These are phyloP conservation scores for Lichenostomus cassidix DNA, from an alignment of 2,113 vertebrate species.

Conservation along the genomic window DNA sequence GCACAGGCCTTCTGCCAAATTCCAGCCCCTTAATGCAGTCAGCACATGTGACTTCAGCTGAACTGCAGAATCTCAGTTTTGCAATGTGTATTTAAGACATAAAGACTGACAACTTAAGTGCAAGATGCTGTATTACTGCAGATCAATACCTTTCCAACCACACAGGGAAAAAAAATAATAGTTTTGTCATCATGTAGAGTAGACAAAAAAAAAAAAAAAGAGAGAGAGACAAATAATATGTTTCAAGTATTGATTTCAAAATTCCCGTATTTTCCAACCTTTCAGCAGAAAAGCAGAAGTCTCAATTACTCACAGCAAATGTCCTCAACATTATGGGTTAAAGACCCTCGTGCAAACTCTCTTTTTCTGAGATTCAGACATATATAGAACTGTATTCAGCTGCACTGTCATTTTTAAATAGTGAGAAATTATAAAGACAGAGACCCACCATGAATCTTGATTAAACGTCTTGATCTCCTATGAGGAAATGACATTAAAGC, in stretches of 20 bases:
- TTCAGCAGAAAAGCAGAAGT: not conserved
- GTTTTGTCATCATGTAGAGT: not conserved
- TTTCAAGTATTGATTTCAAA: not conserved
- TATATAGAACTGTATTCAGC: not conserved
- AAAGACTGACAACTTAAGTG: not conserved
- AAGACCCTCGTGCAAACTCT: not conserved
- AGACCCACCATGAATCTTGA: not conserved
- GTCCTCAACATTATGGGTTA: not conserved
- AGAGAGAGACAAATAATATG: not conserved
- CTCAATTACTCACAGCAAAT: not conserved
- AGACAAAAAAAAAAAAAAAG: not conserved
- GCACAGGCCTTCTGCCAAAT: slow-evolving; percentile 71
- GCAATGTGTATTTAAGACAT: not conserved
- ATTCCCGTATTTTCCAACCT: not conserved
- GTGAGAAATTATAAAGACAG: not conserved
- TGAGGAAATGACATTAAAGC: not conserved
- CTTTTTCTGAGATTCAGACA: not conserved
- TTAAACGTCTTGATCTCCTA: not conserved
- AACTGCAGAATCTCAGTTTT: slow-evolving; percentile 39
- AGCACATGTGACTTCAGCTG: slow-evolving; percentile 71
- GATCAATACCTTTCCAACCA: not conserved
- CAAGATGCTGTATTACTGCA: not conserved
- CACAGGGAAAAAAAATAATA: not conserved
- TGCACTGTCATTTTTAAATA: not conserved
- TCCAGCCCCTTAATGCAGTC: slow-evolving; percentile 71